A percentile compares a stretch with the other conserved stretches of the same genome.
These are phyloP conservation scores for Synanthedon formicaeformis DNA, from an alignment of 2,888 invertebrate species.

Conservation along the genomic window DNA sequence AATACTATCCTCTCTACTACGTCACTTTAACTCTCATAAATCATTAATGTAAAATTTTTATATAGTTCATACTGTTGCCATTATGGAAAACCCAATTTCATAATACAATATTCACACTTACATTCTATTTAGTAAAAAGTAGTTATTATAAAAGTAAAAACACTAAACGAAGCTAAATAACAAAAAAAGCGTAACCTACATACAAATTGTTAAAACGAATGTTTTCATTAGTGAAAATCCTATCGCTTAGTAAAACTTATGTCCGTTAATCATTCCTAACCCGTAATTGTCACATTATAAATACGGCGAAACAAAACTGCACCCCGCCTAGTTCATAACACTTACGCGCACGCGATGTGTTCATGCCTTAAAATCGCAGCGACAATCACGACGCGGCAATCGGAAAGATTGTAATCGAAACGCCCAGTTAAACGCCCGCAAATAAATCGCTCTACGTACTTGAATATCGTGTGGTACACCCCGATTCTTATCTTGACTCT, in stretches of 20 bases:
- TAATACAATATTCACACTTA: no score
- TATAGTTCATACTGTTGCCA: no score
- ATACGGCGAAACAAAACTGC: not conserved
- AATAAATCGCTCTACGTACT: not conserved
- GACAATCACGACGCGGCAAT: constrained; percentile 19
- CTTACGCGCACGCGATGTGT: constrained; percentile 28
- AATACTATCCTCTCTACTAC: no score
- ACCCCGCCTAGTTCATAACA: constrained; percentile 13
- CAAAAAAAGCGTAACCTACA: no score
- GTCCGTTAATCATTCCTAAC: not conserved
- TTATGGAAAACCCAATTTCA: no score
- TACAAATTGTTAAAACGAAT: no score
- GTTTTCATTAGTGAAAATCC: not conserved
- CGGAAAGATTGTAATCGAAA: constrained; percentile 10
- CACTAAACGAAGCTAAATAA: no score
- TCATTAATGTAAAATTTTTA: no score
- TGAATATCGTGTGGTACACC: not conserved
- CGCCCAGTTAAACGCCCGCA: constrained; percentile 9
- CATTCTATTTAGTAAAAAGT: no score
- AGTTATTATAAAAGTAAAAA: no score
- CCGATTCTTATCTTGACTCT: not conserved
- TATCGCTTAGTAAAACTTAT: not conserved
- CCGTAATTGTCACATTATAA: not conserved
- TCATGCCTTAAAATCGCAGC: constrained; percentile 20
- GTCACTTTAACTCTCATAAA: no score